phyloP scores from a whole-genome alignment of 2,797 vertebrate genomes.

The Hyperoplus lanceolatus region DNA sequence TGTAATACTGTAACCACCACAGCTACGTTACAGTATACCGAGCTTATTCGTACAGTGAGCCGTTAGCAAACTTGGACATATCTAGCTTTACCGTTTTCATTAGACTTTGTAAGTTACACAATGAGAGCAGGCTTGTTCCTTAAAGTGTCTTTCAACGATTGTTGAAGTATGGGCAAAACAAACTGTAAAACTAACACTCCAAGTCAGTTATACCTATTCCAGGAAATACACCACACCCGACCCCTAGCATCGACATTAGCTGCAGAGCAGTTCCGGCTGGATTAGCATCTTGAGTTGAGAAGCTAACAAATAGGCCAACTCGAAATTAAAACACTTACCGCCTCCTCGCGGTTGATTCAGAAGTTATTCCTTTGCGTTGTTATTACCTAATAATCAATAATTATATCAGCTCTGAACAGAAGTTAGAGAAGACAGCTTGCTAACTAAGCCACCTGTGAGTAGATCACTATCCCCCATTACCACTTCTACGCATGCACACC shows the following conservation, averaged over 20 bases:
- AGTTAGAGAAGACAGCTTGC: constrained; percentile 33
- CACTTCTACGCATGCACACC: constrained; percentile 70
- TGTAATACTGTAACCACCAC: neutral
- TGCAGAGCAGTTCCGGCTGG: constrained; percentile 46
- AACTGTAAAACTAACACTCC: constrained; percentile 13
- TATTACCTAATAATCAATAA: constrained; percentile 1
- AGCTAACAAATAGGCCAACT: constrained; percentile 16
- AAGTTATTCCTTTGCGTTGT: neutral
- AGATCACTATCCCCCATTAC: constrained; percentile 71
- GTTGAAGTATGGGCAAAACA: neutral
- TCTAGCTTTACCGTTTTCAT: neutral
- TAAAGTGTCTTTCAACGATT: rapidly evolving
- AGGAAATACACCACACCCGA: constrained; percentile 56
- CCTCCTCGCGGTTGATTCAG: constrained; percentile 27
- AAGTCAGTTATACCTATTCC: constrained; percentile 12
- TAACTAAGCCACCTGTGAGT: constrained; percentile 53
- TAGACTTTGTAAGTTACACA: neutral
- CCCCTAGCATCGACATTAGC: constrained; percentile 35
- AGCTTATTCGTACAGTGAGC: neutral
- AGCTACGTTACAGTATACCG: neutral
- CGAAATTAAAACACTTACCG: constrained; percentile 55
- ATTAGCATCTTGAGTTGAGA: constrained; percentile 61
- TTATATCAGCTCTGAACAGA: neutral
- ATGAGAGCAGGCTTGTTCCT: rapidly evolving
- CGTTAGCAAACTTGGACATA: neutral